Percentiles rank a stretch among this genome's conserved stretches.
Evolutionary conservation across 1,140 invertebrate species (phyloP).

Genomic region (Drosophila nikananu): DNA sequence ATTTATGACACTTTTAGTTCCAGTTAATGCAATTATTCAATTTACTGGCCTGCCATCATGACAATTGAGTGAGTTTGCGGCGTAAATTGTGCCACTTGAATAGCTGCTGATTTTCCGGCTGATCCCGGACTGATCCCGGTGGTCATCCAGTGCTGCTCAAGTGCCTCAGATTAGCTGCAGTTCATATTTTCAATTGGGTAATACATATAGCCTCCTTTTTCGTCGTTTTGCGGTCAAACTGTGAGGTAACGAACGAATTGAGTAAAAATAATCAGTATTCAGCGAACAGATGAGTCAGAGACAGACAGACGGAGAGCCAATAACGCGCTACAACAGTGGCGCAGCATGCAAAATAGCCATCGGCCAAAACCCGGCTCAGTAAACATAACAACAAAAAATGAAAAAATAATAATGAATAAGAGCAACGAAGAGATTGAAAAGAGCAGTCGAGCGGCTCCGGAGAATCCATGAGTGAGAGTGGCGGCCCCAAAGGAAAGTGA

Average conservation of each 20-base stretch:
- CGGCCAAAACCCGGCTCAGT: slow-evolving; percentile 31
- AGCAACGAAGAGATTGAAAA: slow-evolving; percentile 21
- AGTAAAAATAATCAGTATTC: slow-evolving; percentile 45
- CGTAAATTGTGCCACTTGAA: slow-evolving; percentile 49
- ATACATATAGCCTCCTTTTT: slow-evolving; percentile 43
- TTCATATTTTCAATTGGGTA: slow-evolving; percentile 70
- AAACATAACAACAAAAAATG: slow-evolving; percentile 26
- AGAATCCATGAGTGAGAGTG: slow-evolving; percentile 36
- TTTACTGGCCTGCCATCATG: slow-evolving; percentile 1
- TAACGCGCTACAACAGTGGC: slow-evolving; percentile 26
- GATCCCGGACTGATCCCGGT: slow-evolving; percentile 11
- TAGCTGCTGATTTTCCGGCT: slow-evolving; percentile 31
- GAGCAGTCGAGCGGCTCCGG: slow-evolving; percentile 18
- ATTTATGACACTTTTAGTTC: slow-evolving; percentile 14
- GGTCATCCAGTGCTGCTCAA: slow-evolving; percentile 22
- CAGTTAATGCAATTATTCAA: slow-evolving; percentile 56
- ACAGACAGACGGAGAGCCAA: slow-evolving; percentile 31
- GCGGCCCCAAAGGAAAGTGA: slow-evolving; percentile 45
- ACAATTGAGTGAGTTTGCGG: slow-evolving; percentile 37
- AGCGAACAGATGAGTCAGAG: slow-evolving; percentile 36
- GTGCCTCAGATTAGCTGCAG: slow-evolving; percentile 33
- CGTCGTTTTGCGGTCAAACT: slow-evolving; percentile 54
- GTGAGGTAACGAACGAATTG: slow-evolving; percentile 71
- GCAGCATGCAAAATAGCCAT: slow-evolving; percentile 68
- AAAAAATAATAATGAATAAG: slow-evolving; percentile 16